phyloP scores from a whole-genome alignment of 2,888 invertebrate species.

The Andrena hattorfiana region DNA sequence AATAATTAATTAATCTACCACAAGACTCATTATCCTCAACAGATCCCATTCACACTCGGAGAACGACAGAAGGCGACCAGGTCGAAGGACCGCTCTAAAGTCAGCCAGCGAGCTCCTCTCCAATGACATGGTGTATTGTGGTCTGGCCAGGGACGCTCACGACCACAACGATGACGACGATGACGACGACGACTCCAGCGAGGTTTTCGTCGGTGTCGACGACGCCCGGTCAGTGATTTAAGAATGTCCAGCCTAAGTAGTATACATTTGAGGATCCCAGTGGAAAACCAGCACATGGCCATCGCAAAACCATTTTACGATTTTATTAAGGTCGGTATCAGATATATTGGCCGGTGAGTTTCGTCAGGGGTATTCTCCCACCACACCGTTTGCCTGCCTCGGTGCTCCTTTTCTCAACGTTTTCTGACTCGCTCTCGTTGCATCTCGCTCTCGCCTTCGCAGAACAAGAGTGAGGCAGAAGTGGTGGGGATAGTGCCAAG shows the following conservation, averaged over 20 bases:
- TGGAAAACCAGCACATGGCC: too few relatives aligned
- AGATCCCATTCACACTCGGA: slow-evolving; percentile 82
- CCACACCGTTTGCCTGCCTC: too few relatives aligned
- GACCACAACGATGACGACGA: slow-evolving; percentile 63
- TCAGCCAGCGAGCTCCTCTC: slow-evolving; percentile 82
- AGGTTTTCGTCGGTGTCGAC: slow-evolving; percentile 87
- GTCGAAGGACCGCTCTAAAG: slow-evolving; percentile 76
- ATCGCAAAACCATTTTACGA: too few relatives aligned
- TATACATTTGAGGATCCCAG: too few relatives aligned
- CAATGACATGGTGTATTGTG: slow-evolving; percentile 81
- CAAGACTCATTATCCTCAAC: neutral
- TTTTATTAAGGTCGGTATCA: too few relatives aligned
- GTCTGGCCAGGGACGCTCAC: slow-evolving; percentile 63
- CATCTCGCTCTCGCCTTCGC: too few relatives aligned
- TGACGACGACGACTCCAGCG: slow-evolving; percentile 84
- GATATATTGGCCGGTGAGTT: too few relatives aligned
- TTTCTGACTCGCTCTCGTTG: too few relatives aligned
- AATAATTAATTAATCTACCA: neutral
- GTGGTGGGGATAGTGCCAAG: too few relatives aligned
- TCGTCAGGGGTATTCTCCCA: too few relatives aligned
- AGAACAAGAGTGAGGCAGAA: too few relatives aligned
- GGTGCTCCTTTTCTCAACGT: too few relatives aligned
- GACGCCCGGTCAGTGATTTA: slow-evolving; percentile 83
- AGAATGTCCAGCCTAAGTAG: neutral
- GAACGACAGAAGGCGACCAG: slow-evolving; percentile 74